A percentile compares a stretch with the other conserved stretches of the same genome.
phyloP scores from a whole-genome alignment of 1,140 invertebrate species.

The Zaprionus inermis region DNA sequence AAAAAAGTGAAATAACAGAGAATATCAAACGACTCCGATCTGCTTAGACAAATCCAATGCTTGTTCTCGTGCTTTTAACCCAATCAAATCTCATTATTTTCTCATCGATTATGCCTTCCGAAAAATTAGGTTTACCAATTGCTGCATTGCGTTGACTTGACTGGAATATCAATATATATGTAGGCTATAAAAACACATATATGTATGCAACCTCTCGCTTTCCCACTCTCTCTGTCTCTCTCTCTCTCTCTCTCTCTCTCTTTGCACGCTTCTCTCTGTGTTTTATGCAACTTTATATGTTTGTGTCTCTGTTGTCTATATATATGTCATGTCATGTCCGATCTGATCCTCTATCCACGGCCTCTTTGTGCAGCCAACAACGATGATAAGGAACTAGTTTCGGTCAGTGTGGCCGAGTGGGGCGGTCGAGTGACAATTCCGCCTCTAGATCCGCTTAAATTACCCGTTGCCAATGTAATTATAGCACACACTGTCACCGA shows the following conservation, averaged over 20 bases:
- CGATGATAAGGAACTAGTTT: conserved; percentile 36
- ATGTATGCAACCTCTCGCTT: conserved; percentile 13
- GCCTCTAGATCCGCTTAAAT: conserved; percentile 69
- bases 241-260: neutral
- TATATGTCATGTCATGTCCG: conserved; percentile 2
- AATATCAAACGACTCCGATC: neutral
- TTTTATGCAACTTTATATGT: neutral
- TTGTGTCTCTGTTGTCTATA: conserved; percentile 23
- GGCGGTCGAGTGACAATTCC: conserved; percentile 85
- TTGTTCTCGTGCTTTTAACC: conserved; percentile 3
- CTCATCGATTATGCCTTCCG: conserved; percentile 26
- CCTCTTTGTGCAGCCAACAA: conserved; percentile 42
- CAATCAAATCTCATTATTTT: conserved; percentile 14
- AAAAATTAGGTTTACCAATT: conserved; percentile 33
- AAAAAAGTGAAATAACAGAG: neutral
- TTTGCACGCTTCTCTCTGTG: conserved; percentile 1
- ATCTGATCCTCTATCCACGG: conserved; percentile 24
- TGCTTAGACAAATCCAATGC: neutral
- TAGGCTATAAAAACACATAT: conserved; percentile 2
- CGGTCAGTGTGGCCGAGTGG: conserved; percentile 85
- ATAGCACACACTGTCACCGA: conserved; percentile 85
- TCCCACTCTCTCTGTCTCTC: neutral
- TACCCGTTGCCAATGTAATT: conserved; percentile 85
- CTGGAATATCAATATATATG: conserved; percentile 34
- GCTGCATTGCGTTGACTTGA: conserved; percentile 33